Evolutionary conservation across 2,113 vertebrate species (phyloP).

Genomic region (Mus musculus): DNA sequence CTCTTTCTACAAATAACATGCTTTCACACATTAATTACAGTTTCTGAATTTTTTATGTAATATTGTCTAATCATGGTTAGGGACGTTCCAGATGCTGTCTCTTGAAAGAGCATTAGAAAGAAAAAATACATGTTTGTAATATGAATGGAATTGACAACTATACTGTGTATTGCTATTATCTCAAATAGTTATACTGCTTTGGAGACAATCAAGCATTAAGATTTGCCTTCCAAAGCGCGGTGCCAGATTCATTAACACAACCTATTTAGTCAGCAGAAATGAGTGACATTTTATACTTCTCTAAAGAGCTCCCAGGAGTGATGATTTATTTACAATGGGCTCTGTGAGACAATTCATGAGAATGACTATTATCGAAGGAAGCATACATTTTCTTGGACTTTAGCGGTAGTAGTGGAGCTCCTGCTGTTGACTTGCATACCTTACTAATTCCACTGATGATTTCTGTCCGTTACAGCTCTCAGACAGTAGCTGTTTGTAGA

Average conservation of each 20-base stretch:
- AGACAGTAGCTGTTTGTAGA: neutral
- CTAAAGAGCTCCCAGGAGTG: neutral
- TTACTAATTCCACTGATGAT: neutral
- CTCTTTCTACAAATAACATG: neutral
- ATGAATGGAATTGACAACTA: neutral
- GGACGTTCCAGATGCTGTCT: neutral
- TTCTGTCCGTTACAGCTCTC: neutral
- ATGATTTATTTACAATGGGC: neutral
- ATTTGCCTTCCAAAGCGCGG: neutral
- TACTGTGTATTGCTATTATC: neutral
- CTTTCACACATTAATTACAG: neutral
- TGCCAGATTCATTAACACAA: neutral
- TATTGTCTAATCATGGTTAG: neutral
- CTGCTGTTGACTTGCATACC: neutral
- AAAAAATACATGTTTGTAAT: neutral
- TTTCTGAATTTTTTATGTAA: neutral
- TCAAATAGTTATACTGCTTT: neutral
- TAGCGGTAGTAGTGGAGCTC: fast-evolving
- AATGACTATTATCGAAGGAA: neutral
- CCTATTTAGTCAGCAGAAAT: neutral
- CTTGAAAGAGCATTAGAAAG: neutral
- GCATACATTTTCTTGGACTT: fast-evolving
- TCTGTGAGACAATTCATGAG: neutral
- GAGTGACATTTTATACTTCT: neutral
- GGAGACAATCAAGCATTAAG: neutral